Percentiles rank a stretch among this genome's conserved stretches.
phyloP scores from a whole-genome alignment of 2,888 invertebrate genomes.

The Antheraea assamensis region DNA sequence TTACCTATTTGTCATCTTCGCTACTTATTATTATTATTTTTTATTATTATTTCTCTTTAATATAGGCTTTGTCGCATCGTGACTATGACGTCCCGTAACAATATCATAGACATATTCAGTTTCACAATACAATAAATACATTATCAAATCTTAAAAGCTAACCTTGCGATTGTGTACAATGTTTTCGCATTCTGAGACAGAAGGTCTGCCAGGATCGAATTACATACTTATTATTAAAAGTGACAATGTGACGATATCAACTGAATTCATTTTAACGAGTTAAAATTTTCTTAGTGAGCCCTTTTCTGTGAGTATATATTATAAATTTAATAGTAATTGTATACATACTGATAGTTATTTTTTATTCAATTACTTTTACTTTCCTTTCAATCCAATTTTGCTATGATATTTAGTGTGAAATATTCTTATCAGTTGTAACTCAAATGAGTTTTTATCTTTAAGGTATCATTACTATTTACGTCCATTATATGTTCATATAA shows the following conservation, averaged over 20 bases:
- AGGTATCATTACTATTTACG: background rate
- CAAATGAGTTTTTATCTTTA: background rate
- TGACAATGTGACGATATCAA: conserved; percentile 48
- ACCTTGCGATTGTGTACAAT: too few relatives aligned
- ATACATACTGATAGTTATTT: background rate
- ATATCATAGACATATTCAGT: too few relatives aligned
- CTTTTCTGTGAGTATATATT: too few relatives aligned
- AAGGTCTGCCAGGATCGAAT: too few relatives aligned
- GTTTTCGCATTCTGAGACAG: too few relatives aligned
- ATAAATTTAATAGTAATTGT: too few relatives aligned
- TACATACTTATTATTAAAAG: conserved; percentile 45
- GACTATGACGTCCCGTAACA: too few relatives aligned
- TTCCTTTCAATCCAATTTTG: conserved; percentile 38
- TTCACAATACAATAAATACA: too few relatives aligned
- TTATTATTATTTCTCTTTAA: too few relatives aligned
- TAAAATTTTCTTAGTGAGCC: too few relatives aligned
- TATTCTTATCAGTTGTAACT: background rate
- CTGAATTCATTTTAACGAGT: conserved; percentile 64
- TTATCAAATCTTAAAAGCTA: too few relatives aligned
- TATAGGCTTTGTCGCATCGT: too few relatives aligned
- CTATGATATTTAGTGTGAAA: conserved; percentile 46
- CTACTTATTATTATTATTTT: conserved; percentile 52
- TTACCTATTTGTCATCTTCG: conserved; percentile 44
- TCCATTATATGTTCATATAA: background rate
- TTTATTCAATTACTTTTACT: background rate